These are phyloP conservation scores for Pandemis corylana DNA, from an alignment of 2,888 invertebrate species.

Conservation along the genomic window DNA sequence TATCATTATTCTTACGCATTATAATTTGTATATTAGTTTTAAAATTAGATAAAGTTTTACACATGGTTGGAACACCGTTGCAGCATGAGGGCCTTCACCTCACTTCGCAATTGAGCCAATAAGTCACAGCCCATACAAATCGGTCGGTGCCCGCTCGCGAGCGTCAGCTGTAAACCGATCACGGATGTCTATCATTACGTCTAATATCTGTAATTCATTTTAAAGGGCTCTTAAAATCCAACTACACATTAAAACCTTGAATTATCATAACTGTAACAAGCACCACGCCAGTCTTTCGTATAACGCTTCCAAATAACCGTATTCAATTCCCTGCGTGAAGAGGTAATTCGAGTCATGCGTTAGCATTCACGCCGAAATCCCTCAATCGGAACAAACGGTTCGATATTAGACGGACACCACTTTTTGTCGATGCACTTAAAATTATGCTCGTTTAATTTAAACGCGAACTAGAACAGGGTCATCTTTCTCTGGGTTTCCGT, in stretches of 20 bases:
- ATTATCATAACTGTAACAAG: conserved; percentile 55
- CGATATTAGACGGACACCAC: conserved; percentile 52
- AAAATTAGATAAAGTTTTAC: background rate
- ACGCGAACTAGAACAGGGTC: conserved; percentile 23
- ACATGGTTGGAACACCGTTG: conserved; percentile 3
- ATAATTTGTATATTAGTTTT: background rate
- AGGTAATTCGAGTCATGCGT: conserved; percentile 60
- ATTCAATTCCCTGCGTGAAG: conserved; percentile 50
- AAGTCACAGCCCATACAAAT: conserved; percentile 16
- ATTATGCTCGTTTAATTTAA: conserved; percentile 46
- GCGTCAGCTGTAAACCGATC: background rate
- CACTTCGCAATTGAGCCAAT: conserved; percentile 8
- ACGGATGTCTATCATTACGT: conserved; percentile 18
- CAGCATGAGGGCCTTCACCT: conserved; percentile 7
- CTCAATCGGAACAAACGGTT: conserved; percentile 63
- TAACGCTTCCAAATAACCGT: conserved; percentile 37
- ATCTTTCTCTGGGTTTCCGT: conserved; percentile 31
- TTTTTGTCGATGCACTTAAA: conserved; percentile 47
- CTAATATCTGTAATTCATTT: conserved; percentile 13
- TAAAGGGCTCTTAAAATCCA: conserved; percentile 20
- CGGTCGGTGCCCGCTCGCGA: conserved; percentile 4
- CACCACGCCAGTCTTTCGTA: conserved; percentile 35
- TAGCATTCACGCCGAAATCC: conserved; percentile 55
- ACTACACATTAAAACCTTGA: conserved; percentile 18
- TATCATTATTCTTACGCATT: background rate